Conservation (phyloP, 2,888 invertebrate species). For the Orchesellides sinensis region DNA sequence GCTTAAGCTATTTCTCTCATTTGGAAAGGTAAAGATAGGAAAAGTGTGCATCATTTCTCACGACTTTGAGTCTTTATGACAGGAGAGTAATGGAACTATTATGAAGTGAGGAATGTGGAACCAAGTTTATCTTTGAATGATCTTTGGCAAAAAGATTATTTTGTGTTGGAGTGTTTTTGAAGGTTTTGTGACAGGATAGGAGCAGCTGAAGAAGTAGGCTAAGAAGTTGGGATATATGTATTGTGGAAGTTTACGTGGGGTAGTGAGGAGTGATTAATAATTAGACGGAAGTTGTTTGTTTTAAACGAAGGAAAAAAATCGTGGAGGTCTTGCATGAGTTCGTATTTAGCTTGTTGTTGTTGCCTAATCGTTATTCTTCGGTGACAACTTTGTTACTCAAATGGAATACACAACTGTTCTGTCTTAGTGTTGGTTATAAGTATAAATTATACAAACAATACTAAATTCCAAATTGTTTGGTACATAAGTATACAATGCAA, state of each 20-base stretch:
- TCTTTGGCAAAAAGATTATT: conserved; percentile 40
- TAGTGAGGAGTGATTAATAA: conserved; percentile 39
- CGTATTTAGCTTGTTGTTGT: background rate
- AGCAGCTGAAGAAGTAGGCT: conserved; percentile 36
- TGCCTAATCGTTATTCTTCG: background rate
- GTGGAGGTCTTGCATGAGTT: conserved; percentile 4
- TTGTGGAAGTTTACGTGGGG: conserved; percentile 7
- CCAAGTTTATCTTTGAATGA: conserved; percentile 36
- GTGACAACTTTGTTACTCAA: conserved; percentile 23
- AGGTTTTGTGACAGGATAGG: conserved; percentile 15
- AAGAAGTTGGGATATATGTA: conserved; percentile 14
- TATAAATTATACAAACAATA: too few species aligned
- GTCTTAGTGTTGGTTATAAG: too few species aligned
- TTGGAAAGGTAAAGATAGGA: background rate
- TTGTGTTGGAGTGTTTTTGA: conserved; percentile 9
- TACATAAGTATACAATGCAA: too few species aligned
- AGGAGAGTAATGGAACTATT: conserved; percentile 28
- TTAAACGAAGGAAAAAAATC: background rate
- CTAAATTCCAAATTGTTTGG: too few species aligned
- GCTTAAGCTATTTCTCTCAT: background rate
- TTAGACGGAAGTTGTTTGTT: conserved; percentile 13
- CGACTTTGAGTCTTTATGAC: conserved; percentile 15
- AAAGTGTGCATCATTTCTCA: background rate
- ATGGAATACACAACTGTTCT: background rate
- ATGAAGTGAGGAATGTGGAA: conserved; percentile 29